These are phyloP conservation scores for Osmerus eperlanus DNA, from an alignment of 2,113 vertebrate species.

Conservation along the genomic window DNA sequence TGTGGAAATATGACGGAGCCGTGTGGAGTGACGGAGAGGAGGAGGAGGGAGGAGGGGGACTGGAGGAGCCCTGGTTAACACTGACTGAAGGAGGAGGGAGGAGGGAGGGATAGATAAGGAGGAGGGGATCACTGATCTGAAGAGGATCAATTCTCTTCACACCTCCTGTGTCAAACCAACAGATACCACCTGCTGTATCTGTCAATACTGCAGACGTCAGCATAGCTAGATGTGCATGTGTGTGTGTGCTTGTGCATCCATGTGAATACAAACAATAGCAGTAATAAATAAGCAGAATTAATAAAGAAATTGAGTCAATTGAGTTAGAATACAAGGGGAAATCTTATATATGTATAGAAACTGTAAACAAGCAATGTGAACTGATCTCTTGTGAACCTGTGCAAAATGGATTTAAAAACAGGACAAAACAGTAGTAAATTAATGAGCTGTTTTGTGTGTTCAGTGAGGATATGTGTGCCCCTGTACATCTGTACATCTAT, in stretches of 20 bases:
- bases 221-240: conserved; percentile 3
- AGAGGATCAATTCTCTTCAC: conserved; percentile 33
- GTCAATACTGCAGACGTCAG: conserved; percentile 21
- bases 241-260: background rate
- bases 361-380: too few relatives aligned
- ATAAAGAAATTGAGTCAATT: too few relatives aligned
- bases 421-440: too few relatives aligned
- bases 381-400: too few relatives aligned
- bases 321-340: too few relatives aligned
- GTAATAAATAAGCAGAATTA: background rate
- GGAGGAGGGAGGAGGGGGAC: background rate
- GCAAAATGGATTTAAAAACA: too few relatives aligned
- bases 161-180: conserved; percentile 28
- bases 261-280: background rate
- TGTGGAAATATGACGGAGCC: background rate
- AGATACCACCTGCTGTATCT: background rate
- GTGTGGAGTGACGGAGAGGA: background rate
- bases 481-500: background rate
- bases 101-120: background rate
- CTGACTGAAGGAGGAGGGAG: background rate
- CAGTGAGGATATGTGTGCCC: background rate
- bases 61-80: too few relatives aligned
- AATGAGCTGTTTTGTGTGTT: background rate
- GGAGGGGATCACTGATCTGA: conserved; percentile 30
- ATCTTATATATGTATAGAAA: too few relatives aligned